Conservation (phyloP, 2,797 vertebrate species). For the Eremophila alpestris region DNA sequence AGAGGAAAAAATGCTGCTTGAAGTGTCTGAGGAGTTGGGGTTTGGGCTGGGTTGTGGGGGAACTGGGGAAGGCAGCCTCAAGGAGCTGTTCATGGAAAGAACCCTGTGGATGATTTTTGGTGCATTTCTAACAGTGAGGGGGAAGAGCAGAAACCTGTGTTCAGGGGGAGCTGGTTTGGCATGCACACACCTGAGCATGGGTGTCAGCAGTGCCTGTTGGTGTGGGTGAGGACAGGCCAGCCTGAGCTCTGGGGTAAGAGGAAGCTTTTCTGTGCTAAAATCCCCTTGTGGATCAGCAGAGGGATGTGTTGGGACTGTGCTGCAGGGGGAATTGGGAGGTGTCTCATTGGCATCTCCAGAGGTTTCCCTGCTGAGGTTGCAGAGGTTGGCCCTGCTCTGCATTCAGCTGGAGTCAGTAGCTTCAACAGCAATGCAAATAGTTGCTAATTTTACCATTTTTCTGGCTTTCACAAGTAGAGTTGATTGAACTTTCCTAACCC, state of each 20-base stretch:
- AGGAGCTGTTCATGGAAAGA: background rate
- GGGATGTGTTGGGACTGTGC: background rate
- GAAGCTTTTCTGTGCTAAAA: background rate
- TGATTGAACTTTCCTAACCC: background rate
- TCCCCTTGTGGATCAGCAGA: background rate
- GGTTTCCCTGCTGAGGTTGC: background rate
- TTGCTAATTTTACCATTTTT: background rate
- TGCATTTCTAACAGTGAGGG: background rate
- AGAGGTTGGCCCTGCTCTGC: background rate
- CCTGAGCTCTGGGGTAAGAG: background rate
- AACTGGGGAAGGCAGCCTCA: background rate
- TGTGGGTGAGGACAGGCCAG: background rate
- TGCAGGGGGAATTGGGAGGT: background rate
- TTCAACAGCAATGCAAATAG: background rate
- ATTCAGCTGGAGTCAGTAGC: background rate
- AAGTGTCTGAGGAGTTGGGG: background rate
- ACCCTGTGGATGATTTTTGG: background rate
- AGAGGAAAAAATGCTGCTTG: background rate
- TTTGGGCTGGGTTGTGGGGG: background rate
- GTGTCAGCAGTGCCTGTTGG: rapidly evolving
- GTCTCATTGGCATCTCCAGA: background rate
- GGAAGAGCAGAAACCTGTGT: background rate
- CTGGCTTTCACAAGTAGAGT: background rate
- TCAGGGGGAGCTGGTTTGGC: background rate
- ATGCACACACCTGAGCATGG: rapidly evolving